Base-by-base conservation (phyloP, 37 sponge, comb jelly and placozoan genomes). In the Halisarca cf. caerulea region DNA sequence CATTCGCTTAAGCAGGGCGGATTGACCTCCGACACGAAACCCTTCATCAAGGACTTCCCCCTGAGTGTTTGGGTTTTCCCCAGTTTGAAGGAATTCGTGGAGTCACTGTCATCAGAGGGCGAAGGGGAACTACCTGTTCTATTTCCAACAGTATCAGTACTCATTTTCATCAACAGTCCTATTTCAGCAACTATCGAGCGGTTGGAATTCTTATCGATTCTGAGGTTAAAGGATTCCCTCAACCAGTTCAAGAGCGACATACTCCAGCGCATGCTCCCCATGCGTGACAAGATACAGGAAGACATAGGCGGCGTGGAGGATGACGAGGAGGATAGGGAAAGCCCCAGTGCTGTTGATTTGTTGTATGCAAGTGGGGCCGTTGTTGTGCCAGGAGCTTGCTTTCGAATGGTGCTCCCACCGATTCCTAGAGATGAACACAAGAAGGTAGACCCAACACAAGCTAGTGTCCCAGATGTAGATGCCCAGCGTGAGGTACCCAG, bases 151-250 rank as follows among this genome's bases (percentile, higher is more conserved):
- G 38, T 91, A 0, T 60, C 84, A 0, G 83, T 84, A 72, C 35
- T 93, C 17, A 87, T 66, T 3, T 80, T 89, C 64, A 58, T 66
- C 45, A 69, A 84, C 7, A 20, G 44, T 1, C 66, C 74, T 24
- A 25, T 93, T 17, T 9, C 39, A 4, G 82, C 64, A 7, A 57
- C 83, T 53, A 37, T 93, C 15, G 85, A 86, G 15, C 53, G 85
- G 45, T 79, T 81, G n/a, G 88, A 93, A 51, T 55, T 92, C 15
- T 80, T 92, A 32, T 88, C 88, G 20, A 30, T 92, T 3, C 59
- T 92, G 78, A 30, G 89, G 39, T 72, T 92, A 23, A 88, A 88
- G 55, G 92, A 92, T 25, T 92, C 92, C 5, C 75, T 92, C 59
- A 82, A 58, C 9, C 25, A 57, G 9, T 88, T 92, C 54, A 82